Conservation (phyloP, 2,113 vertebrate species). For the Cryptomyrus ogoouensis region DNA sequence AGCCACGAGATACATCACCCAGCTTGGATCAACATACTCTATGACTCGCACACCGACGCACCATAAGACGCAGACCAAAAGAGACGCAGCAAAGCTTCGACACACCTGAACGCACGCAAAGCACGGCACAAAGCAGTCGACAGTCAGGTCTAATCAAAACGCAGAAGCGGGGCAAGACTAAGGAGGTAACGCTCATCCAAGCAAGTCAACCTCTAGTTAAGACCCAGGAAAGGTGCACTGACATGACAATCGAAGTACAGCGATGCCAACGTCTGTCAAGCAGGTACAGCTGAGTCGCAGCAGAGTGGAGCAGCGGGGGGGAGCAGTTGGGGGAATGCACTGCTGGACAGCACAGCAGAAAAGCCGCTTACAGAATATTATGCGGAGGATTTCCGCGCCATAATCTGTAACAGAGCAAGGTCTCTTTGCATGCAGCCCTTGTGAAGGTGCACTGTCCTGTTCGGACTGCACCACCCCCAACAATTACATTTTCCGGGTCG, state of each 20-base stretch:
- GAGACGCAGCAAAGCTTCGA: background rate
- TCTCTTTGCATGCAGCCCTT: background rate
- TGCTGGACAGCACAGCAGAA: conserved; percentile 18
- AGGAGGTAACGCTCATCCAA: background rate
- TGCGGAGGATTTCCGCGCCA: background rate
- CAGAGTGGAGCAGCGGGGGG: background rate
- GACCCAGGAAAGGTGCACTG: background rate
- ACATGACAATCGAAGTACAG: background rate
- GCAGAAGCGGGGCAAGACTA: background rate
- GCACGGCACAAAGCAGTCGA: background rate
- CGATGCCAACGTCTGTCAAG: conserved; percentile 26
- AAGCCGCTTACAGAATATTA: conserved; percentile 1
- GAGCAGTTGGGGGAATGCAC: background rate
- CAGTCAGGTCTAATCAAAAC: too few species aligned
- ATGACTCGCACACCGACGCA: background rate
- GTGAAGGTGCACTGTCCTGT: background rate
- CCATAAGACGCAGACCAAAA: background rate
- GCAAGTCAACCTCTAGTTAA: background rate
- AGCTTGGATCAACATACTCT: background rate
- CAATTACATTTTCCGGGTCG: background rate
- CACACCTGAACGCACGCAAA: background rate
- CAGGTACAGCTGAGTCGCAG: too few species aligned
- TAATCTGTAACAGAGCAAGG: background rate
- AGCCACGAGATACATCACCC: conserved; percentile 36
- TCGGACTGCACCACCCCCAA: background rate